phyloP scores from a whole-genome alignment of 2,888 invertebrate species.

The Yponomeuta sedellus region DNA sequence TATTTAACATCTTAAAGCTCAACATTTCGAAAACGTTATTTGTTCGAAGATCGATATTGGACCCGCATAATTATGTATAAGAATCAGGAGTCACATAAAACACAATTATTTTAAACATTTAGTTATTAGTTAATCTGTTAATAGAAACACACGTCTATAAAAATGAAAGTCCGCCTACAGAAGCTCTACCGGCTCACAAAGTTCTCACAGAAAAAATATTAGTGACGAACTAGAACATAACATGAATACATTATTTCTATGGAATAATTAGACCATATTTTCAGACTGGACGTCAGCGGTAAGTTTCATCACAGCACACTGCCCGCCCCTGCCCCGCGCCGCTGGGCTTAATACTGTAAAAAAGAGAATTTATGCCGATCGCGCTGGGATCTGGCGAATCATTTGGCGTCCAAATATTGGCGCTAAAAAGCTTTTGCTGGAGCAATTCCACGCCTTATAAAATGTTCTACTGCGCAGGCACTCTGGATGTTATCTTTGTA shows the following conservation, averaged over 20 bases:
- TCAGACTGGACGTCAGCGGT: not conserved
- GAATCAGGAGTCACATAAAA: too few species aligned
- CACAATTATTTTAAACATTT: too few species aligned
- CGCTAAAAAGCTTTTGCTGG: constrained; percentile 9
- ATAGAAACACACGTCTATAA: not conserved
- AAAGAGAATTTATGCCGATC: constrained; percentile 6
- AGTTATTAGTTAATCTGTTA: not conserved
- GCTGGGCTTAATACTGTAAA: constrained; percentile 6
- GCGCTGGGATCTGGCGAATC: constrained; percentile 7
- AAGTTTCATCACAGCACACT: not conserved
- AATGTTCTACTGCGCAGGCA: constrained; percentile 9
- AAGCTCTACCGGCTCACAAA: not conserved
- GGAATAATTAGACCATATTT: not conserved
- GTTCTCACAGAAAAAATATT: not conserved
- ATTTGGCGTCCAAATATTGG: constrained; percentile 12
- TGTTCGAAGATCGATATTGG: too few species aligned
- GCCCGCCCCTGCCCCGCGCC: not conserved
- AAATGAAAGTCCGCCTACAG: not conserved
- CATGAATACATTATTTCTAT: constrained; percentile 3
- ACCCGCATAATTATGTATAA: too few species aligned
- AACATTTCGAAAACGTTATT: too few species aligned
- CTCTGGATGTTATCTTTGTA: not conserved
- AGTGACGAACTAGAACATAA: not conserved
- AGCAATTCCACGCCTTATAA: constrained; percentile 13
- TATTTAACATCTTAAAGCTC: too few species aligned